Evolutionary conservation across 2,113 vertebrate species (phyloP), one percentile per base, ranked within the genome.

Genomic region (Aphyosemion australe): DNA sequence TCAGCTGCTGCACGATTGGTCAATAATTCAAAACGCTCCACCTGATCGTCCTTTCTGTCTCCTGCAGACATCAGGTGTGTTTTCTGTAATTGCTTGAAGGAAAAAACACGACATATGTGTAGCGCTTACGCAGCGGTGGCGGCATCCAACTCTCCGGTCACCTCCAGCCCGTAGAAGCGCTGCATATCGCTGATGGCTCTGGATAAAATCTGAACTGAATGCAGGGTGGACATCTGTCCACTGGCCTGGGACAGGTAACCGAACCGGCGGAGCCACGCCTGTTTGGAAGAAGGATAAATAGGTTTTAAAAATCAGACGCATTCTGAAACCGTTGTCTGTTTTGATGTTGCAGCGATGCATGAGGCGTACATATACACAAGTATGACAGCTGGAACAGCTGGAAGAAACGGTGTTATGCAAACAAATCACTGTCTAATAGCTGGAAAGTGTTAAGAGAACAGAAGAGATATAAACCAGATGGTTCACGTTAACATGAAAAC

Each of bases 181-280:
- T 99, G 97, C 97, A 99, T 99, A 83, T 97, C 93, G 0, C 94
- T 82, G 0, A 98, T 90, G 57, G 97, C 97, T 0, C 91, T 91
- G 58, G 95, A 93, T 69, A 99, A 90, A 76, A 94, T 95, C 93
- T 96, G 94, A 1, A 95, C 91, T 0, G 97, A 97, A 85, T 94
- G 95, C 94, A 97, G 93, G 80, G 95, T 96, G 90, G 97, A 98
- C 96, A 97, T 96, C 86, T 96, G 95, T 48, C 91, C 91, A 83
- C 94, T 96, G 59, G 93, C 91, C 84, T 94, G 94, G 0, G 97
- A 96, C 78, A 99, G 92, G 93, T 97, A 98, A 49, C 97, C 97
- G 0, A 96, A 99, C 62, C 91, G 91, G 68, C 94, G 94, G 55
- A 99, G 93, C 97, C 97, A 99, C 43, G 95, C 92, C 97, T 99